Evolutionary conservation across 2,797 vertebrate species (phyloP).

Genomic region (Sternarchorhynchus goeldii): DNA sequence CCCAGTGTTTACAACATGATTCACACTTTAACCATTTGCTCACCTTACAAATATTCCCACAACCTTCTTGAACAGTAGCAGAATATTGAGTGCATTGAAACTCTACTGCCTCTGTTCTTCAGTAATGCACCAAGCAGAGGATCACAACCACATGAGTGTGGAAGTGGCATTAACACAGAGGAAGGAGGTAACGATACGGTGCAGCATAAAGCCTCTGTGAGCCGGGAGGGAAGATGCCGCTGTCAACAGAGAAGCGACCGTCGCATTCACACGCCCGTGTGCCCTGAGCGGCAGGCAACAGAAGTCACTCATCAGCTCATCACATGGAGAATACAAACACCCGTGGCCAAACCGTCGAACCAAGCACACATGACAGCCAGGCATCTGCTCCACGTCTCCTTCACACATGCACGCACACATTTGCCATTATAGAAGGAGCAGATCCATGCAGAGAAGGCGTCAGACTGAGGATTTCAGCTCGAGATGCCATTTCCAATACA

Average conservation of each 20-base stretch:
- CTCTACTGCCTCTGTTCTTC: constrained; percentile 15
- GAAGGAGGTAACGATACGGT: constrained; percentile 36
- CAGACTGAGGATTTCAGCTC: not conserved
- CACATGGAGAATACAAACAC: constrained; percentile 37
- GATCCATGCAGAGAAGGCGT: not conserved
- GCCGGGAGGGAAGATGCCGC: not conserved
- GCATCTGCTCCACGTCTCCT: constrained; percentile 41
- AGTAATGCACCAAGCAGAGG: not conserved
- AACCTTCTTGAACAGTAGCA: not conserved
- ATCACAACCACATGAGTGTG: constrained; percentile 30
- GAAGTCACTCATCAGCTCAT: constrained; percentile 34
- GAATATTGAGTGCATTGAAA: constrained; percentile 35
- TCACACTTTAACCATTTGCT: constrained; percentile 31
- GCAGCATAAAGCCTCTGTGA: constrained; percentile 9
- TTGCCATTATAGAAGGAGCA: constrained; percentile 1
- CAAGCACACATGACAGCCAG: constrained; percentile 26
- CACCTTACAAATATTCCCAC: constrained; percentile 9
- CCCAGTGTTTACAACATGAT: constrained; percentile 20
- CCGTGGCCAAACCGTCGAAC: constrained; percentile 31
- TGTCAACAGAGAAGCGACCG: constrained; percentile 12
- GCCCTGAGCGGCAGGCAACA: constrained; percentile 19
- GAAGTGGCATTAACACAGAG: constrained; percentile 18
- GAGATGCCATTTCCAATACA: not conserved
- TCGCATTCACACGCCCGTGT: constrained; percentile 45
- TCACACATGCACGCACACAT: not conserved